Evolutionary conservation across 2,888 invertebrate genomes (phyloP), one percentile per base, ranked within the genome.

Genomic region (Metallyticus violacea): DNA sequence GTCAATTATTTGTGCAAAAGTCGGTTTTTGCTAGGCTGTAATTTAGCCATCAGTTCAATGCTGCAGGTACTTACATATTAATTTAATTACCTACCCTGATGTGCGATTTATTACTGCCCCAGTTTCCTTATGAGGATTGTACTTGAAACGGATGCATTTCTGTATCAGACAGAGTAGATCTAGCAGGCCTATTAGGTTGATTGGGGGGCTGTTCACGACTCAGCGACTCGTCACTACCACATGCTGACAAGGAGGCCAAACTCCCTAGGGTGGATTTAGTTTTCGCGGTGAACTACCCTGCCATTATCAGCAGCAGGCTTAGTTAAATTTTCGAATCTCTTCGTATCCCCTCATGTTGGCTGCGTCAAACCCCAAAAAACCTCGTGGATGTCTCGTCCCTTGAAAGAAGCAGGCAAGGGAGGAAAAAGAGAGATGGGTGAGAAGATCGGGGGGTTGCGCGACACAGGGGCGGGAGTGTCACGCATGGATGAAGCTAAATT

Each of bases 401-500:
- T 9, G 22, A 62, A 62, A 22, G 22, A 62, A 22, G 15, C 40
- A 62, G 40, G 40, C n/a, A n/a, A n/a, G n/a, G n/a, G n/a, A n/a
- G n/a, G n/a, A 76, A 15, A 79, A 28, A 15, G 5, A n/a, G n/a
- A n/a, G 85, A 80, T 80, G 85, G 26, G 80, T 76, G 85, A 40
- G 81, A 81, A 85, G 81, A 81, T 26, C 79, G 85, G 85, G 85
- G 85, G 62, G 80, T 62, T 79, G 62, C 80, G 82, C 77, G 79
- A 40, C 22, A 80, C 77, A 85, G 87, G 85, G 85, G 79, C 81
- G 86, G 62, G 82, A 86, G 86, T 77, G 82, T 62, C 87, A 86
- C 86, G 87, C 88, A 87, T 87, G 88, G 88, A 84, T 84, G 88
- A 81, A 88, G 86, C 87, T 83, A 88, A 88, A 88, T 89, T 89